phyloP scores from a whole-genome alignment of 1,140 invertebrate species.

The Hydropsyche tenuis region DNA sequence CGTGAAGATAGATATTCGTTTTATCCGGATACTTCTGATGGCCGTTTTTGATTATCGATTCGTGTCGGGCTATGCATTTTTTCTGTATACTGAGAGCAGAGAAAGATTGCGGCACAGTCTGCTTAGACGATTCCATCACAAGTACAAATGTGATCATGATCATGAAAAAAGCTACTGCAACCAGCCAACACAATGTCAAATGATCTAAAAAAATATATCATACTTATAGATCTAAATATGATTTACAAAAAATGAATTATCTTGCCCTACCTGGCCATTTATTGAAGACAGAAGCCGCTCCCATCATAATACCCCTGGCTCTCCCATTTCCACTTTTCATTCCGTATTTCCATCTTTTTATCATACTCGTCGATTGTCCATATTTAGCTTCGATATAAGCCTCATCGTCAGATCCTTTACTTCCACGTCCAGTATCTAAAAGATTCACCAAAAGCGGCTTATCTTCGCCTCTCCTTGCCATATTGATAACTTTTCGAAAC shows the following conservation, averaged over 20 bases:
- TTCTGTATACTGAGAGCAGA: conserved; percentile 24
- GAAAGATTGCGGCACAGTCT: neutral
- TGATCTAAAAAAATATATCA: conserved; percentile 38
- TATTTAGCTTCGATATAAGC: conserved; percentile 41
- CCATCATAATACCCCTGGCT: conserved; percentile 37
- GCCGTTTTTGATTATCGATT: conserved; percentile 22
- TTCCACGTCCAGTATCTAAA: conserved; percentile 15
- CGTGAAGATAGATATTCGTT: conserved; percentile 42
- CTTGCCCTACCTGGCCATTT: conserved; percentile 42
- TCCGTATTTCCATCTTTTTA: conserved; percentile 9
- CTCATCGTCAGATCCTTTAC: conserved; percentile 47
- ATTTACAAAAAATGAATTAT: neutral
- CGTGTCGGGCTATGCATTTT: conserved; percentile 4
- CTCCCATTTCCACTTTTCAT: conserved; percentile 24
- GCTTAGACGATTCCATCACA: conserved; percentile 22
- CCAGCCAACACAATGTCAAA: conserved; percentile 43
- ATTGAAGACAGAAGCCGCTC: conserved; percentile 43
- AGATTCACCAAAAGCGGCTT: conserved; percentile 40
- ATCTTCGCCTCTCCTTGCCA: conserved; percentile 27
- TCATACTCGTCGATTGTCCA: conserved; percentile 34
- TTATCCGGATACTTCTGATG: conserved; percentile 28
- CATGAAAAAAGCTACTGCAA: conserved; percentile 39
- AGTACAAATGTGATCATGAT: conserved; percentile 37
- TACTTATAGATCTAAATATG: neutral
- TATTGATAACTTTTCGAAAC: neutral